A percentile compares a stretch with the other conserved stretches of the same genome.
Conservation (phyloP, 2,113 vertebrate species). For the Aptenodytes patagonicus region DNA sequence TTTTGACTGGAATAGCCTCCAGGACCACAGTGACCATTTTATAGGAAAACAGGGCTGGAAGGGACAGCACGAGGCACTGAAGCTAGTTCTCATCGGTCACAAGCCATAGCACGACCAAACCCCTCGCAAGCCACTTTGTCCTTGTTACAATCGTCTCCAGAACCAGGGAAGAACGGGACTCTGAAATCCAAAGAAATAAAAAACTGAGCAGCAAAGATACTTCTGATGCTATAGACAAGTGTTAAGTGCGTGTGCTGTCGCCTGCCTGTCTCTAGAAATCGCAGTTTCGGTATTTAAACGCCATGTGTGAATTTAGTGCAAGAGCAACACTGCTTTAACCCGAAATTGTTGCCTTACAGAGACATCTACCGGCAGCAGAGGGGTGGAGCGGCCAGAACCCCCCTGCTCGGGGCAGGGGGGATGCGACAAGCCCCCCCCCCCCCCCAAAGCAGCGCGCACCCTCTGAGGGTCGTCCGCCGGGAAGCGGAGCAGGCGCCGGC, state of each 20-base stretch:
- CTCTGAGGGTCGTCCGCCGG: neutral
- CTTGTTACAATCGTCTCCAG: accelerated
- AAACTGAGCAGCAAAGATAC: neutral
- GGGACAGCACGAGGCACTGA: neutral
- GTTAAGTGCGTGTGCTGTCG: neutral
- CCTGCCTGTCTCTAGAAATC: neutral
- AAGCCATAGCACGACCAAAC: no score
- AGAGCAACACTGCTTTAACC: neutral
- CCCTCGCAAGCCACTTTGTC: no score
- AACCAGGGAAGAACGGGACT: neutral
- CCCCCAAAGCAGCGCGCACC: no score
- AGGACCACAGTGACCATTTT: neutral
- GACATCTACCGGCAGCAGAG: constrained; percentile 64
- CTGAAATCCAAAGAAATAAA: neutral
- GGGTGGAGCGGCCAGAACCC: neutral
- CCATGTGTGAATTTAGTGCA: neutral
- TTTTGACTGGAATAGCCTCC: neutral
- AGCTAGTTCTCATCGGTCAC: neutral
- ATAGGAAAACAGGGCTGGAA: neutral
- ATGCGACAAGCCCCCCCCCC: no score
- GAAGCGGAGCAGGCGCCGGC: no score
- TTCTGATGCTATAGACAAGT: neutral
- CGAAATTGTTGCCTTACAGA: constrained; percentile 62
- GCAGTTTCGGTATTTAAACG: neutral
- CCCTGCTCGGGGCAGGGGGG: no score